Conservation (phyloP, 2,113 vertebrate genomes). For the Rhinichthys klamathensis region DNA sequence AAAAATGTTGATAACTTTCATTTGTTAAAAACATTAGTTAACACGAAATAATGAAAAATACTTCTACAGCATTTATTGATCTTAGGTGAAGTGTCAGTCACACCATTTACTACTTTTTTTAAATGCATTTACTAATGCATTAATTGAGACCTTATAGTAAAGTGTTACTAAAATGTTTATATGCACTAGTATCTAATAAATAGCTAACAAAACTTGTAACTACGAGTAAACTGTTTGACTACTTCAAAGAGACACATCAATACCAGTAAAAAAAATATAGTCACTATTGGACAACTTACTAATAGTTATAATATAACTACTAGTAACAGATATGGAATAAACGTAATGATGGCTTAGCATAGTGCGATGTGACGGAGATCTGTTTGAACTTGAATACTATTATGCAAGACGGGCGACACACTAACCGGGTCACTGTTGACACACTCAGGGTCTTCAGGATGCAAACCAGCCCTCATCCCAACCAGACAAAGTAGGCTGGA, state of each 20-base stretch:
- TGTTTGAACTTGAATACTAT: constrained; percentile 30
- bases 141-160: too few relatives aligned
- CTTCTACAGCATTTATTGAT: too few relatives aligned
- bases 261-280: not conserved
- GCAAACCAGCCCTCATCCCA: constrained; percentile 70
- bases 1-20: too few relatives aligned
- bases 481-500: constrained; percentile 93
- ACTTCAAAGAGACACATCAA: not conserved
- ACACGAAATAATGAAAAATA: too few relatives aligned
- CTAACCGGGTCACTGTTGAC: constrained; percentile 15
- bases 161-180: not conserved
- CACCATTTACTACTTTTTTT: too few relatives aligned
- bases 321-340: not conserved
- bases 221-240: not conserved
- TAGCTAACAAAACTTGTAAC: not conserved
- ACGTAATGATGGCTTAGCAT: not conserved
- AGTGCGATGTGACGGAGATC: not conserved
- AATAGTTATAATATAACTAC: not conserved
- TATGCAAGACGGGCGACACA: constrained; percentile 15
- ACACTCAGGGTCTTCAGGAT: constrained; percentile 83
- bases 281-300: not conserved
- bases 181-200: not conserved
- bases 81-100: too few relatives aligned
- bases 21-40: too few relatives aligned
- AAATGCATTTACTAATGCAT: too few relatives aligned